Evolutionary conservation across 2,888 invertebrate species (phyloP), one percentile per base, ranked within the genome.

Genomic region (Uloborus plumipes): DNA sequence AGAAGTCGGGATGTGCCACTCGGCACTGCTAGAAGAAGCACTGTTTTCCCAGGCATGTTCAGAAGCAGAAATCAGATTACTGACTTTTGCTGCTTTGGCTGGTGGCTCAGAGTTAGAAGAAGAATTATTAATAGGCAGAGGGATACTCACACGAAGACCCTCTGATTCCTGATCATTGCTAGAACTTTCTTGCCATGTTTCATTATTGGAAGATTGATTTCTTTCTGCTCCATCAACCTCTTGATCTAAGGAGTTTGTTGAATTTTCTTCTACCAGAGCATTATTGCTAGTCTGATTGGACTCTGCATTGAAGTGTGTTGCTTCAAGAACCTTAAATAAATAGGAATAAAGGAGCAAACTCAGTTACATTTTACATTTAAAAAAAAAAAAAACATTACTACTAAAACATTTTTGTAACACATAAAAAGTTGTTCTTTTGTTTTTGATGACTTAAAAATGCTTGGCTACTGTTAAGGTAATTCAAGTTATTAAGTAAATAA

Each of bases 1-100:
- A 14, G 76, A 76, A 16, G 70, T 66, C n/a, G 81, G 81, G n/a
- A 71, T 71, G 22, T 76, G 82, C 82, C 76, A 82, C 26, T 82
- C 76, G 7, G 61, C 53, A 71, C 82, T 76, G 39, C 76, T 82
- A 26, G 82, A 71, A 18, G 75, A 55, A 6, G 75, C 66, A 26
- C 71, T 70, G 20, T 70, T 76, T n/a, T 66, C 72, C 82, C 76
- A 71, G 13, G 64, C 58, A 49, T 55, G 62, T 4, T 80, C 80
- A 31, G 53, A 14, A n/a, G 80, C 18, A 31, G 53, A 49, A 18
- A 49, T n/a, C 22, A 39, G 55, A 59, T 16, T 66, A 20, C 13
- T 59, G 16, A 76, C 18, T 61, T 71, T 76, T 49, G 71, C 59
- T 47, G 72, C 71, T 72, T 82, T 82, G 11, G 61, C 1, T 18